Percentiles rank a stretch among this genome's conserved stretches.
Evolutionary conservation across 2,888 invertebrate species (phyloP).

Genomic region (Phyllotreta cruciferae): DNA sequence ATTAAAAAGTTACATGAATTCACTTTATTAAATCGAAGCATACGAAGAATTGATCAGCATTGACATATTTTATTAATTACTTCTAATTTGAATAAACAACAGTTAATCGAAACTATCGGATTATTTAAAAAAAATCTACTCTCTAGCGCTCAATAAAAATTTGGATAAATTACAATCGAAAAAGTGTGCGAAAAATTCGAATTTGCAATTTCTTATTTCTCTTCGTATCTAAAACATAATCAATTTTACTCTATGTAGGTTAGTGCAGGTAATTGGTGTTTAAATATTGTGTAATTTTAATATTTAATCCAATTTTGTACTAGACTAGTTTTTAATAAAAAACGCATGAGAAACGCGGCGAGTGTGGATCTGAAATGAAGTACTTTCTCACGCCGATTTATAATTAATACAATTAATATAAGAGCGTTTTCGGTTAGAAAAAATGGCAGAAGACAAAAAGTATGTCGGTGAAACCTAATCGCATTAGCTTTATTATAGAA

Average conservation of each 20-base stretch:
- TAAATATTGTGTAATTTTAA: not conserved
- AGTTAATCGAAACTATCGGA: too few relatives aligned
- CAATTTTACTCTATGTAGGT: too few relatives aligned
- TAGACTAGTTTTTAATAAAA: constrained; percentile 5
- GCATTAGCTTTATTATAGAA: constrained; percentile 9
- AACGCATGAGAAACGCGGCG: constrained; percentile 5
- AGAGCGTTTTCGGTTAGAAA: constrained; percentile 13
- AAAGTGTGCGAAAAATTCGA: too few relatives aligned
- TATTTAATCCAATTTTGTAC: constrained; percentile 9
- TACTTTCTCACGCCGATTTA: constrained; percentile 15
- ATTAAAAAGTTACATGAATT: constrained; percentile 10
- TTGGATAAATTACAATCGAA: too few relatives aligned
- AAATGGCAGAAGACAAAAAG: constrained; percentile 12
- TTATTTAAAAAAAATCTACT: too few relatives aligned
- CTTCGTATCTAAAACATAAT: too few relatives aligned
- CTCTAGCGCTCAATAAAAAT: not conserved
- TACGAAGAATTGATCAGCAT: not conserved
- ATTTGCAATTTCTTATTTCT: too few relatives aligned
- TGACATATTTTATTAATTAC: too few relatives aligned
- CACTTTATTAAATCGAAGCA: not conserved
- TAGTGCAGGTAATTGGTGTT: too few relatives aligned
- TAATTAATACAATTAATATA: constrained; percentile 15
- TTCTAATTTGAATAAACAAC: too few relatives aligned
- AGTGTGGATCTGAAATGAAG: not conserved
- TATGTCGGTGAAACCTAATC: constrained; percentile 10